Conservation (phyloP, 2,113 vertebrate species). For the Lycaon pictus region DNA sequence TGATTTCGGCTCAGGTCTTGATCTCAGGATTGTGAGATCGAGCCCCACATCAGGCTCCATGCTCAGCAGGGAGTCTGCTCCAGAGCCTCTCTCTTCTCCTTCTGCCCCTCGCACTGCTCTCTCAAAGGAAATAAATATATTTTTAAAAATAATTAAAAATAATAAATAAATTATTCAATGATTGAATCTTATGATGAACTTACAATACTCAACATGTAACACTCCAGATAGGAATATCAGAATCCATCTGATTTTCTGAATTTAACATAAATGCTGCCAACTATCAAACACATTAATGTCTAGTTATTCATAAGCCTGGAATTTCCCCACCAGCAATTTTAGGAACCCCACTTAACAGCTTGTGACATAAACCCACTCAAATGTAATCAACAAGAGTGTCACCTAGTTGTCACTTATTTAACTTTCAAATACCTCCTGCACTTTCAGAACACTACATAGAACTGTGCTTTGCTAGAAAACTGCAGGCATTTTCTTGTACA, state of each 20-base stretch:
- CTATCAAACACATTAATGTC: constrained; percentile 11
- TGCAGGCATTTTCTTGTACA: background rate
- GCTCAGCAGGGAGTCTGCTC: background rate
- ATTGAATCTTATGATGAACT: background rate
- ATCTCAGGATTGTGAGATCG: background rate
- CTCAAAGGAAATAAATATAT: background rate
- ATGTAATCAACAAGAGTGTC: background rate
- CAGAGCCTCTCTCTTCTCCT: background rate
- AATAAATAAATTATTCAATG: constrained; percentile 14
- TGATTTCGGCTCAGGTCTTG: background rate
- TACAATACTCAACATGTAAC: background rate
- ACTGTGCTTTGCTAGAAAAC: constrained; percentile 13
- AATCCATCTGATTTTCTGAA: constrained; percentile 36
- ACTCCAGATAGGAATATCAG: background rate
- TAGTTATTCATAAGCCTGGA: background rate
- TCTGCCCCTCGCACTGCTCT: background rate
- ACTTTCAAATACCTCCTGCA: background rate
- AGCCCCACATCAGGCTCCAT: background rate
- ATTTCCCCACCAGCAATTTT: background rate
- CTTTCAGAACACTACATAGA: background rate
- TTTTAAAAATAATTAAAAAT: constrained; percentile 6
- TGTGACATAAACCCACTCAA: background rate
- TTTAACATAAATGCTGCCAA: background rate
- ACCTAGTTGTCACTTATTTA: background rate
- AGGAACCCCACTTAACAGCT: background rate